These are phyloP conservation scores for Rhabdomys dilectus DNA, from an alignment of 2,113 vertebrate species.

Conservation along the genomic window DNA sequence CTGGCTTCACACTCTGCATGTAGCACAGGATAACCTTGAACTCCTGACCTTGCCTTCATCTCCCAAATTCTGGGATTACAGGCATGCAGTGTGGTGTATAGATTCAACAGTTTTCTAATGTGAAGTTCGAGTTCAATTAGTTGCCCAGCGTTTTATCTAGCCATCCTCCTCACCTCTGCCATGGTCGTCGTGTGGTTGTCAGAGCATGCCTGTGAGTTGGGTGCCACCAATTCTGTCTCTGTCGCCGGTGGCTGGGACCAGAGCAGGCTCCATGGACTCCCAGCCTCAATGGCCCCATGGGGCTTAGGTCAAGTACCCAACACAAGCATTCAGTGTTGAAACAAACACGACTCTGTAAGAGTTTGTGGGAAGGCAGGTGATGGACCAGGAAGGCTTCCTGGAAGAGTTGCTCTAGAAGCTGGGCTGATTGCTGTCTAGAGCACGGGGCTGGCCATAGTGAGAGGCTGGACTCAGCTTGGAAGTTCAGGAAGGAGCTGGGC, in stretches of 20 bases:
- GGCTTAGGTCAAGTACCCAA: neutral
- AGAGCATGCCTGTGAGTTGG: neutral
- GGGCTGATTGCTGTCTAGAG: neutral
- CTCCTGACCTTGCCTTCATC: neutral
- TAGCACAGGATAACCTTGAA: neutral
- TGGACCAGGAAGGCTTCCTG: neutral
- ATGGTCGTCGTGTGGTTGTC: neutral
- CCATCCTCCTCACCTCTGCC: neutral
- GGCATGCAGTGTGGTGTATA: neutral
- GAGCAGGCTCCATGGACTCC: neutral
- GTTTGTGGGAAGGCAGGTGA: neutral
- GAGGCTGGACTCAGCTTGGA: slow-evolving; percentile 13
- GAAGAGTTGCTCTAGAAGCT: neutral
- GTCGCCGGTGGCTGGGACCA: neutral
- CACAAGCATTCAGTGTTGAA: neutral
- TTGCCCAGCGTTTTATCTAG: neutral
- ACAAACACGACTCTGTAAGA: neutral
- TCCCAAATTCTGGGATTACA: neutral
- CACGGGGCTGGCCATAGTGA: neutral
- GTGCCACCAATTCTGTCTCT: neutral
- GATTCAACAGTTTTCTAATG: neutral
- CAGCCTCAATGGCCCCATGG: neutral
- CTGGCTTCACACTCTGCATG: neutral
- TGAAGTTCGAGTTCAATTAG: neutral
- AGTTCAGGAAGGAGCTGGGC: slow-evolving; percentile 40